Conservation (phyloP, 2,888 invertebrate species). For the Cephus spinipes region DNA sequence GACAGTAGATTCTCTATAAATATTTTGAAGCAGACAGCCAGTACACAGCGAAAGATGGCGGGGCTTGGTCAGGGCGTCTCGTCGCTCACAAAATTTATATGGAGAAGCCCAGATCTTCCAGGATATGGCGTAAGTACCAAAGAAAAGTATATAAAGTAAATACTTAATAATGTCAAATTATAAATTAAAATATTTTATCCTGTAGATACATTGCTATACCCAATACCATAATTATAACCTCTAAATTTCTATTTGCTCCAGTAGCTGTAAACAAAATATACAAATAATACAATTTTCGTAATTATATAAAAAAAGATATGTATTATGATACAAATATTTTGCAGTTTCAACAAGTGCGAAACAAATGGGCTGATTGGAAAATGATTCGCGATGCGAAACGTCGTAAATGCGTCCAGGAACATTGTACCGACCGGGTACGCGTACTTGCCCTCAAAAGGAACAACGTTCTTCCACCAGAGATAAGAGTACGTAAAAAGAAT, state of each 20-base stretch:
- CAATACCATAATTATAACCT: neutral
- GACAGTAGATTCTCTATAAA: neutral
- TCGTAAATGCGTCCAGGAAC: constrained; percentile 79
- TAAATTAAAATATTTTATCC: neutral
- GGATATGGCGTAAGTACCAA: constrained; percentile 38
- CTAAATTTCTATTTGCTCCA: neutral
- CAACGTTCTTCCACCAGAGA: constrained; percentile 84
- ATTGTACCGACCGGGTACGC: constrained; percentile 82
- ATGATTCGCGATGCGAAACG: constrained; percentile 91
- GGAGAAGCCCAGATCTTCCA: constrained; percentile 20
- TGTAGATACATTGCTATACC: neutral
- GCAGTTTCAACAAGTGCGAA: constrained; percentile 78
- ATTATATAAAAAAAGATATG: neutral
- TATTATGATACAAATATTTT: constrained; percentile 32
- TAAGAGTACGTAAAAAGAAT: constrained; percentile 64
- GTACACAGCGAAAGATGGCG: constrained; percentile 32
- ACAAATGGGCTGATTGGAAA: constrained; percentile 83
- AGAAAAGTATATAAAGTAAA: neutral
- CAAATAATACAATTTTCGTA: neutral
- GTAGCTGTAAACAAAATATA: neutral
- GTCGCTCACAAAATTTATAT: constrained; percentile 34
- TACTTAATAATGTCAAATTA: neutral
- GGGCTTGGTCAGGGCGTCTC: constrained; percentile 26
- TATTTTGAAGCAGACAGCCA: neutral
- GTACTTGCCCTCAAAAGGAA: constrained; percentile 88